Conservation (phyloP, 2,797 vertebrate genomes). For the Huso huso region DNA sequence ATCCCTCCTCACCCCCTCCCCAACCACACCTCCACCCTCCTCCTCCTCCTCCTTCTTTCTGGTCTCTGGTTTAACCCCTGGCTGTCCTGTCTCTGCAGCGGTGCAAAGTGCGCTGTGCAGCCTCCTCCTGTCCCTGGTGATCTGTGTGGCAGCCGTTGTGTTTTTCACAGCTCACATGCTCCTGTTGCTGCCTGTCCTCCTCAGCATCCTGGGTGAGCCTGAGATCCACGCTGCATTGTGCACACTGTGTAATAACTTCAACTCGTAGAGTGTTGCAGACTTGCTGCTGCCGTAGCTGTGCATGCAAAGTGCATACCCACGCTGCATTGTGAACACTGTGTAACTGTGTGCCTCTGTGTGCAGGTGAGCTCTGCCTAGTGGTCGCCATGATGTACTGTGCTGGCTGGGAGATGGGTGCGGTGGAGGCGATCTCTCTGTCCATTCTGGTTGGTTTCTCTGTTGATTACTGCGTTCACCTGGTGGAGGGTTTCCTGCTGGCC, state of each 20-base stretch:
- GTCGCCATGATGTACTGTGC: constrained; percentile 94
- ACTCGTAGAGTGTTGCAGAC: too few species aligned
- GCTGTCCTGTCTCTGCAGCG: too few species aligned
- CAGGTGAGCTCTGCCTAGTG: constrained; percentile 90
- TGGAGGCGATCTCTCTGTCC: constrained; percentile 94
- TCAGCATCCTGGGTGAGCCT: constrained; percentile 88
- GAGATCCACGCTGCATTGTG: too few species aligned
- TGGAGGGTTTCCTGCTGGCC: constrained; percentile 88
- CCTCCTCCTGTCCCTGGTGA: constrained; percentile 83
- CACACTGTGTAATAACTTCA: too few species aligned
- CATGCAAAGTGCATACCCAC: constrained; percentile 4
- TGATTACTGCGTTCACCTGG: constrained; percentile 93
- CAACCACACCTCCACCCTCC: too few species aligned
- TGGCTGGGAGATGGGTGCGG: constrained; percentile 95
- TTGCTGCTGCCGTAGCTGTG: background rate
- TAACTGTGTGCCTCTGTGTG: too few species aligned
- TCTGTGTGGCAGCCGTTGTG: constrained; percentile 86
- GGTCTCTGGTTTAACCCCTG: too few species aligned
- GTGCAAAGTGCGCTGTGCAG: constrained; percentile 93
- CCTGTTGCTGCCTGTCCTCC: constrained; percentile 82
- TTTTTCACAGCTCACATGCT: constrained; percentile 89
- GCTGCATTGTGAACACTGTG: too few species aligned
- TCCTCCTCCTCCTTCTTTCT: too few species aligned
- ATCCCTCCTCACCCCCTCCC: too few species aligned
- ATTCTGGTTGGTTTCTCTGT: constrained; percentile 94